A percentile compares a stretch with the other conserved stretches of the same genome.
These are phyloP conservation scores for Drosophila albomicans DNA, from an alignment of 1,140 invertebrate genomes.

Conservation along the genomic window DNA sequence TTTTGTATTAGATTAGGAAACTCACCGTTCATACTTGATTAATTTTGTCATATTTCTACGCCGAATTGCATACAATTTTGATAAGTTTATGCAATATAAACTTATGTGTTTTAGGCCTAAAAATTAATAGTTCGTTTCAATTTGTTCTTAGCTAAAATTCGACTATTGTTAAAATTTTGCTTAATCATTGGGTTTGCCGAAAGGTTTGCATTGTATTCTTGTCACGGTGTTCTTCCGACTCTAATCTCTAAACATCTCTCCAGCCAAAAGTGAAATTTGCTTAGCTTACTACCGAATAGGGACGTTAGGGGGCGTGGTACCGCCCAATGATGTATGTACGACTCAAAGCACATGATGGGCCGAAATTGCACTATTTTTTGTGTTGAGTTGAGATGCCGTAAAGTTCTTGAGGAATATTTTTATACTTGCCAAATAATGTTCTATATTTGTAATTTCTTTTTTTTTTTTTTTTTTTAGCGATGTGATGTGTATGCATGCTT, in stretches of 20 bases:
- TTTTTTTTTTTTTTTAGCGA: not conserved
- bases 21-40: constrained; percentile 77
- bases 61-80: constrained; percentile 67
- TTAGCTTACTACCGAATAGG: constrained; percentile 15
- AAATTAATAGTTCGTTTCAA: constrained; percentile 63
- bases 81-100: constrained; percentile 26
- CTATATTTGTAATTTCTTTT: not conserved
- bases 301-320: constrained; percentile 61
- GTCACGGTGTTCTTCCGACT: constrained; percentile 65
- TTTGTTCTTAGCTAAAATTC: constrained; percentile 82
- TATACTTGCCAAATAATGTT: constrained; percentile 19
- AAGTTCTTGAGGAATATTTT: constrained; percentile 70
- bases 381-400: constrained; percentile 21
- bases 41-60: constrained; percentile 75
- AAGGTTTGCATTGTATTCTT: constrained; percentile 70
- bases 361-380: constrained; percentile 21
- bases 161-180: constrained; percentile 80
- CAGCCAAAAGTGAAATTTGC: constrained; percentile 26
- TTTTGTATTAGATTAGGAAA: constrained; percentile 76
- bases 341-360: constrained; percentile 25
- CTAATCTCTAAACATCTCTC: constrained; percentile 54
- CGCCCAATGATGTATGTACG: constrained; percentile 14
- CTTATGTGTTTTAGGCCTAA: constrained; percentile 53
- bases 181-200: constrained; percentile 66
- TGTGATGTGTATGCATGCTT: constrained; percentile 44